A percentile compares a stretch with the other conserved stretches of the same genome.
Evolutionary conservation across 2,113 vertebrate species (phyloP).

Genomic region (Pelecanoides urinatrix): DNA sequence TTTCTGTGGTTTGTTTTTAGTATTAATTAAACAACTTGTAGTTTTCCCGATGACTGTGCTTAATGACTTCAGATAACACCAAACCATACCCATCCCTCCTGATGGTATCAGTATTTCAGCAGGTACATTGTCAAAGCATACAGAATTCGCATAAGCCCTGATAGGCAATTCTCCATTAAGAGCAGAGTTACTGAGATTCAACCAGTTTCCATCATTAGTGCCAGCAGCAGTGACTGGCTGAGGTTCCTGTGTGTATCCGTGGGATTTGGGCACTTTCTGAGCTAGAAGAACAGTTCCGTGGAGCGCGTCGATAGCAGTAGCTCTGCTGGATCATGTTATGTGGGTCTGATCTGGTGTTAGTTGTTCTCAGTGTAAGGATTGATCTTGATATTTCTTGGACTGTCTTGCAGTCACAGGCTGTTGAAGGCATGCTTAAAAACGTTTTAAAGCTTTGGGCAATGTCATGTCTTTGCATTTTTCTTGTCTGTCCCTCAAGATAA

Average conservation of each 20-base stretch:
- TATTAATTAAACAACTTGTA: not conserved
- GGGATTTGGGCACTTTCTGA: not conserved
- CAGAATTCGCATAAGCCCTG: not conserved
- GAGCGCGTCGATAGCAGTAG: rapidly evolving
- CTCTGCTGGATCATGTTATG: not conserved
- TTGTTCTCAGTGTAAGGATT: not conserved
- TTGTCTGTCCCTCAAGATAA: not conserved
- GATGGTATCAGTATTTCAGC: not conserved
- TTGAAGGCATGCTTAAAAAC: not conserved
- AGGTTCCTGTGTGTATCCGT: not conserved
- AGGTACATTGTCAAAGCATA: not conserved
- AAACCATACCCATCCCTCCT: not conserved
- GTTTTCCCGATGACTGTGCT: not conserved
- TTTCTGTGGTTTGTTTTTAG: not conserved
- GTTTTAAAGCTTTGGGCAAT: not conserved
- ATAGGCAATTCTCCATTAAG: not conserved
- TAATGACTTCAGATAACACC: not conserved
- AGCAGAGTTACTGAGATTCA: not conserved
- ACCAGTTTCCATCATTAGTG: not conserved
- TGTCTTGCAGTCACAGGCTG: not conserved
- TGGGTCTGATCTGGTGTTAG: not conserved
- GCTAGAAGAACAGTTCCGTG: not conserved
- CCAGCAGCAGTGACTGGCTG: not conserved
- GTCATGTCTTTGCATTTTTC: not conserved
- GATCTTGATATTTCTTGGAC: not conserved